These are phyloP conservation scores for Heliconius erato DNA, from an alignment of 2,888 invertebrate species.

Conservation along the genomic window DNA sequence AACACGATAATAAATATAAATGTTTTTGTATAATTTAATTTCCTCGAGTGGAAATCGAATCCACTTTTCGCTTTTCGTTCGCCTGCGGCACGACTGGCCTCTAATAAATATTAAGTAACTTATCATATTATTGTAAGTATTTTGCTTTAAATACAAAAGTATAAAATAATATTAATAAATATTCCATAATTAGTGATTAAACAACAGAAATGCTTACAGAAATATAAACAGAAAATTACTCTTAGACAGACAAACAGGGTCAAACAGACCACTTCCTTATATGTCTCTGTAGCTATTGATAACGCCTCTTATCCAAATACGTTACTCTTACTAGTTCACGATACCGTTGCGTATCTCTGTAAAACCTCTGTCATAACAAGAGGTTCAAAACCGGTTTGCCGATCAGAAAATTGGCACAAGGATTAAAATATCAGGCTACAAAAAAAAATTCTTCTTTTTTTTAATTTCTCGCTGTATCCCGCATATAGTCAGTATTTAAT, in stretches of 20 bases:
- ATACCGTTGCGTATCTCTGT: conserved; percentile 40
- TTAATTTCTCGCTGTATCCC: too few relatives aligned
- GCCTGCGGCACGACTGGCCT: too few relatives aligned
- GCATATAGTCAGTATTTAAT: too few relatives aligned
- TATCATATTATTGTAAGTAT: too few relatives aligned
- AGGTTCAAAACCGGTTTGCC: conserved; percentile 6
- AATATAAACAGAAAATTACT: background rate
- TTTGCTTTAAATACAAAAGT: too few relatives aligned
- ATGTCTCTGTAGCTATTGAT: conserved; percentile 5
- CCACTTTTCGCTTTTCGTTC: too few relatives aligned
- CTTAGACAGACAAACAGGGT: background rate
- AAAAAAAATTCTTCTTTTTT: background rate
- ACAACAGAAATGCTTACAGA: too few relatives aligned
- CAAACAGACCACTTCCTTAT: conserved; percentile 1
- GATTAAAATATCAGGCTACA: background rate
- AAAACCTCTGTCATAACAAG: conserved; percentile 25
- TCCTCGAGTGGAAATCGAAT: too few relatives aligned
- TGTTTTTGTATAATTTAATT: too few relatives aligned
- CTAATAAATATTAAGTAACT: too few relatives aligned
- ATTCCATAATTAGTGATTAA: too few relatives aligned
- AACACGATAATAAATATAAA: too few relatives aligned
- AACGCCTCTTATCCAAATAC: conserved; percentile 42
- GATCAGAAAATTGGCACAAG: background rate
- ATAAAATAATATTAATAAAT: background rate
- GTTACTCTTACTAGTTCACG: conserved; percentile 28